phyloP scores from a whole-genome alignment of 2,888 invertebrate species.

The Neoascia interrupta region DNA sequence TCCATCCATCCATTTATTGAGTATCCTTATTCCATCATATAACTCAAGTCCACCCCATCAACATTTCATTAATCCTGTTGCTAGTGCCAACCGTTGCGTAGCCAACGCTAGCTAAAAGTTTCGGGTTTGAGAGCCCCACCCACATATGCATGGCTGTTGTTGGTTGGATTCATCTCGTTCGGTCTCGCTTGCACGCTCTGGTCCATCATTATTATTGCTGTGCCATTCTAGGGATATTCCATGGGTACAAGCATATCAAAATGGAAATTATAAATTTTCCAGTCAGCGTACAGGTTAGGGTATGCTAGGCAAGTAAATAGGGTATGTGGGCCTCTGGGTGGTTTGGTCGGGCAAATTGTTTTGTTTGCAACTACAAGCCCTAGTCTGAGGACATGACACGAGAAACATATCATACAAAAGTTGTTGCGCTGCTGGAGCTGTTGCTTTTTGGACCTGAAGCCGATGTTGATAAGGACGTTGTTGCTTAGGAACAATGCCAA shows the following conservation, averaged over 20 bases:
- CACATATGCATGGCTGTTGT: background rate
- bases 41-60: conserved; percentile 57
- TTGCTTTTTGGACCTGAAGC: no score
- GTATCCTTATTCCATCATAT: conserved; percentile 53
- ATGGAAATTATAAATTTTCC: conserved; percentile 51
- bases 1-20: conserved; percentile 52
- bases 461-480: no score
- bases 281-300: no score
- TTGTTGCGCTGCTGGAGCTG: no score
- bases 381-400: no score
- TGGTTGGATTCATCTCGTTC: conserved; percentile 37
- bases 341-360: no score
- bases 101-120: conserved; percentile 53
- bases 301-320: no score
- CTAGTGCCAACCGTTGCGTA: conserved; percentile 61
- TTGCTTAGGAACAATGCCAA: no score
- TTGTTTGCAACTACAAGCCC: no score
- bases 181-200: conserved; percentile 29
- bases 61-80: conserved; percentile 63
- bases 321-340: no score
- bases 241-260: conserved; percentile 50
- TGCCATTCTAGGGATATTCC: conserved; percentile 45
- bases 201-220: conserved; percentile 56
- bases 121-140: conserved; percentile 39
- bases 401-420: no score